phyloP scores from a whole-genome alignment of 2,797 vertebrate genomes.

The Cercopithecus mitis region DNA sequence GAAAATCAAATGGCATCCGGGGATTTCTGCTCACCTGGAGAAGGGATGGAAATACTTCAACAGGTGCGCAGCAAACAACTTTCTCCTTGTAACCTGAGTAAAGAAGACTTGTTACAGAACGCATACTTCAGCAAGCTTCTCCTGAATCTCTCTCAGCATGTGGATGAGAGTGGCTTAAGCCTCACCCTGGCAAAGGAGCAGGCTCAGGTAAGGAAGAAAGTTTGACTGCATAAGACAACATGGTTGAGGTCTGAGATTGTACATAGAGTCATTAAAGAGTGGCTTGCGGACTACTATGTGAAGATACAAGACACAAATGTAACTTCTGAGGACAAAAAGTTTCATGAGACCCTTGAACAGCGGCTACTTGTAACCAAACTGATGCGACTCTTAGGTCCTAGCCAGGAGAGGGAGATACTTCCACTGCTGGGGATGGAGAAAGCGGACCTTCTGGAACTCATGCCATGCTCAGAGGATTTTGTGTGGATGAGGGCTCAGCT shows the following conservation, averaged over 20 bases:
- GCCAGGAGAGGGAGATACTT: constrained; percentile 70
- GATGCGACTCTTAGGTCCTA: constrained; percentile 82
- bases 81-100: constrained; percentile 86
- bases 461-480: constrained; percentile 87
- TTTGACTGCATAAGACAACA: constrained; percentile 83
- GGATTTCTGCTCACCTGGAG: constrained; percentile 65
- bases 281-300: constrained; percentile 87
- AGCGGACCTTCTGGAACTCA: constrained; percentile 84
- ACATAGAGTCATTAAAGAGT: constrained; percentile 87
- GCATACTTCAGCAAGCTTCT: constrained; percentile 89
- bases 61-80: constrained; percentile 75
- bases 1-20: constrained; percentile 69
- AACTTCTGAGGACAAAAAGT: constrained; percentile 81
- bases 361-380: constrained; percentile 88
- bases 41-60: constrained; percentile 62
- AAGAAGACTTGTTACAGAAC: constrained; percentile 88
- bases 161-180: constrained; percentile 88
- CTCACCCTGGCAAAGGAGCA: constrained; percentile 85
- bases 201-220: constrained; percentile 87
- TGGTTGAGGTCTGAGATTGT: constrained; percentile 89
- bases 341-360: constrained; percentile 88
- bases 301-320: constrained; percentile 81
- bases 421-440: constrained; percentile 85
- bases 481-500: constrained; percentile 84
- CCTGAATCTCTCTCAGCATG: constrained; percentile 84